These are phyloP conservation scores for Aporophyla lueneburgensis DNA, from an alignment of 2,888 invertebrate genomes.

Conservation along the genomic window DNA sequence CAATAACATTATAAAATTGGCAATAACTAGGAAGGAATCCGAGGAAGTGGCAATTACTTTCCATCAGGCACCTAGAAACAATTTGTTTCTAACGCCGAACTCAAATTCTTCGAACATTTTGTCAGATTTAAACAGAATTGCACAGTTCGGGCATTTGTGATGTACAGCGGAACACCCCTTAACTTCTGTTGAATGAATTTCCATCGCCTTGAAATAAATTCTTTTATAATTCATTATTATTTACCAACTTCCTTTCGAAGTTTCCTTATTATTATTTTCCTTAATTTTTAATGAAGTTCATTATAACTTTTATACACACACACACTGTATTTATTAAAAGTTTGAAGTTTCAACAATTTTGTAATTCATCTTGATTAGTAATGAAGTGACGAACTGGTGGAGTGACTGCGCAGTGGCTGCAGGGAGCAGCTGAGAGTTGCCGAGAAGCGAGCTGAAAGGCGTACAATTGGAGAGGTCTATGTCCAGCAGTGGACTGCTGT, in stretches of 20 bases:
- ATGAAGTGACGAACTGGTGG: background rate
- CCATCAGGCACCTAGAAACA: slow-evolving; percentile 70
- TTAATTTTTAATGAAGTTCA: slow-evolving; percentile 29
- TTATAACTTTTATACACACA: background rate
- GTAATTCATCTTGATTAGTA: background rate
- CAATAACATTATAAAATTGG: slow-evolving; percentile 77
- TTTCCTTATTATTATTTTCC: slow-evolving; percentile 45
- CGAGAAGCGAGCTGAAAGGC: no score
- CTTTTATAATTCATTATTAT: slow-evolving; percentile 44
- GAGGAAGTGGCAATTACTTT: slow-evolving; percentile 77
- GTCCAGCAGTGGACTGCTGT: no score
- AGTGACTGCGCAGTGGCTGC: no score
- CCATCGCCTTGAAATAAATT: slow-evolving; percentile 36
- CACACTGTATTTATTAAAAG: background rate
- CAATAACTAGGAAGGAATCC: slow-evolving; percentile 69
- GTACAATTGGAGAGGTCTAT: no score
- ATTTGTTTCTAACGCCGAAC: slow-evolving; percentile 68
- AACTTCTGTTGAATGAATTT: slow-evolving; percentile 54
- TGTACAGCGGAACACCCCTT: slow-evolving; percentile 20
- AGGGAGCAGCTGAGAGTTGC: no score
- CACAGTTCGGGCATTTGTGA: slow-evolving; percentile 42
- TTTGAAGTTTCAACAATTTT: background rate
- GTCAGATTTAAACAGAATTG: slow-evolving; percentile 53
- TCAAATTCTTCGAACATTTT: slow-evolving; percentile 58
- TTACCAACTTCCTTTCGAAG: slow-evolving; percentile 12